These are phyloP conservation scores for Steinernema khuongi DNA, from an alignment of 1,140 invertebrate genomes.

Conservation along the genomic window DNA sequence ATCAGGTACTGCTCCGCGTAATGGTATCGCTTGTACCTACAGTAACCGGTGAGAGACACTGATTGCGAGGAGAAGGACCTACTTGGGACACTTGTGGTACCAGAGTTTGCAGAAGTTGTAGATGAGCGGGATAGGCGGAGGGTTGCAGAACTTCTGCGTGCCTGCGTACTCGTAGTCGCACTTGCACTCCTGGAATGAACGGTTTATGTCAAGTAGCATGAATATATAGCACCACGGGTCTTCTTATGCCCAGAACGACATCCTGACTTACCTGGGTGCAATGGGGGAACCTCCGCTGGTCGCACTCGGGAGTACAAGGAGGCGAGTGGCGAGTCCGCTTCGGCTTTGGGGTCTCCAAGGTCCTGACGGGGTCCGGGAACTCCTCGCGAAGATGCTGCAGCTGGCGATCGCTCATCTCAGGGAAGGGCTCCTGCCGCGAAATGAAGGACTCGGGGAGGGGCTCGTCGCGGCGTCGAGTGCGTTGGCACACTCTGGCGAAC, in stretches of 20 bases:
- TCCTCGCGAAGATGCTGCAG: background rate
- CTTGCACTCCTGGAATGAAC: background rate
- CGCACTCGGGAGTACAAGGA: constrained; percentile 1
- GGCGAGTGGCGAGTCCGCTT: background rate
- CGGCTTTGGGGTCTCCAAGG: background rate
- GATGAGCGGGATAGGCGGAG: background rate
- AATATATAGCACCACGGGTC: too few species aligned
- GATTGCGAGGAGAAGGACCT: background rate
- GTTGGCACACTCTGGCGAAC: background rate
- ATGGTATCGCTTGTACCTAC: background rate
- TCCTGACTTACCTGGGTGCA: constrained; percentile 8
- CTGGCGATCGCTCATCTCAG: background rate
- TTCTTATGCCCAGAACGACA: too few species aligned
- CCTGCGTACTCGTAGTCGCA: constrained; percentile 3
- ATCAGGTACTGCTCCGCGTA: constrained; percentile 1
- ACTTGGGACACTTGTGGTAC: background rate
- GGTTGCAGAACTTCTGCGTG: background rate
- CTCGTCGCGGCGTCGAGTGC: background rate
- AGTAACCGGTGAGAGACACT: background rate
- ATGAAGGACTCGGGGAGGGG: background rate
- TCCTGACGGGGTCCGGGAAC: background rate
- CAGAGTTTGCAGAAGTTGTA: constrained; percentile 3
- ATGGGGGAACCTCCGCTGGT: background rate
- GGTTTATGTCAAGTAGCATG: too few species aligned
- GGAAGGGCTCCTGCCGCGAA: background rate